These are phyloP conservation scores for Onychomys leucogaster DNA, from an alignment of 2,797 vertebrate genomes.

Conservation along the genomic window DNA sequence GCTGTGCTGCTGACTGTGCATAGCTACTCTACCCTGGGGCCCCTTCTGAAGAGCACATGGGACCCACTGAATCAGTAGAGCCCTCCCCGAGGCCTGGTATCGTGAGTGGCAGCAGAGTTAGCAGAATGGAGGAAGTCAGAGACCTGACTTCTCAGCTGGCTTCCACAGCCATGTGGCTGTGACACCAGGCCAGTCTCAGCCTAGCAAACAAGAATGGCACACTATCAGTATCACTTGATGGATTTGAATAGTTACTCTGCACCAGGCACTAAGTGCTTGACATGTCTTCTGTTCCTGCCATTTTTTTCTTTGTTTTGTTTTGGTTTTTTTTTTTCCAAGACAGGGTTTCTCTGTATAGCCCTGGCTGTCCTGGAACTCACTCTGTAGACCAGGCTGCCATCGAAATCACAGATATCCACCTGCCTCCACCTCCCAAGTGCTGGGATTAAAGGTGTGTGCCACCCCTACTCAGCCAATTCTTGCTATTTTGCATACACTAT, in stretches of 20 bases:
- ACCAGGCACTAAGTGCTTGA: conserved; percentile 15
- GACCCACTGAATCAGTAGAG: not conserved
- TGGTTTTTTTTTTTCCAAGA: not conserved
- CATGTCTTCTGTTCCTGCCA: conserved; percentile 22
- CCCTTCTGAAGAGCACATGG: not conserved
- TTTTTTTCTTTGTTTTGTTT: not conserved
- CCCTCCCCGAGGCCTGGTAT: not conserved
- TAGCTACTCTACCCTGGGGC: not conserved
- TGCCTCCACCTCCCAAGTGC: not conserved
- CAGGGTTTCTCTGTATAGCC: not conserved
- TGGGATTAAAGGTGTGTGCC: not conserved
- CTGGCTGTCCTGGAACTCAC: not conserved
- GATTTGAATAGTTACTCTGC: conserved; percentile 15
- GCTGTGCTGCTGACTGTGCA: conserved; percentile 1
- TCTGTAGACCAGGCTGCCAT: not conserved
- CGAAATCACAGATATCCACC: not conserved
- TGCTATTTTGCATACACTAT: conserved; percentile 37
- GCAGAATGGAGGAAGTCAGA: not conserved
- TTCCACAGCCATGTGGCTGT: not conserved
- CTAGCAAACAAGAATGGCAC: not conserved
- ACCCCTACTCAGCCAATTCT: not conserved
- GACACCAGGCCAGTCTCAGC: not conserved
- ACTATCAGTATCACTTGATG: not conserved
- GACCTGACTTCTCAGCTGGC: not conserved
- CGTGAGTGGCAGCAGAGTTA: not conserved